Conservation (phyloP, 1,140 invertebrate species). For the Sipha flava region DNA sequence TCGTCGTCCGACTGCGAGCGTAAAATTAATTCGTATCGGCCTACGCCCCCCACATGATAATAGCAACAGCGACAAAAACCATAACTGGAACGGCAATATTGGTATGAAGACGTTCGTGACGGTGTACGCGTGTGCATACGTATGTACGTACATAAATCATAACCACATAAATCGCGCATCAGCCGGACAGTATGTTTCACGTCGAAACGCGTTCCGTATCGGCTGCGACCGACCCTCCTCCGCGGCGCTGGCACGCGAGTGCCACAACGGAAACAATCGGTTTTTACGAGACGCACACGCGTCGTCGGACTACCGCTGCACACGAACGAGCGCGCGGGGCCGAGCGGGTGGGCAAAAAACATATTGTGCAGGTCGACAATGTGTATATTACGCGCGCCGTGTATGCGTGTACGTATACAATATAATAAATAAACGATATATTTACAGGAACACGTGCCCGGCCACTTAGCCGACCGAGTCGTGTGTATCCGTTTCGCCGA, state of each 20-base stretch:
- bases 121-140: too few relatives aligned
- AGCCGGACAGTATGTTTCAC: too few relatives aligned
- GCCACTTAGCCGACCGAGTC: conserved; percentile 28
- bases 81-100: too few relatives aligned
- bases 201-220: too few relatives aligned
- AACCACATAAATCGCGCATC: too few relatives aligned
- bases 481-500: conserved; percentile 24
- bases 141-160: too few relatives aligned
- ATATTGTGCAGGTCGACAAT: conserved; percentile 23
- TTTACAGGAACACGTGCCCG: conserved; percentile 21
- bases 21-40: too few relatives aligned
- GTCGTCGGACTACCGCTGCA: not conserved
- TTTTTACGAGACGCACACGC: conserved; percentile 6
- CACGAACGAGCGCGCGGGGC: not conserved
- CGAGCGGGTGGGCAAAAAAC: not conserved
- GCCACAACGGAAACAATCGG: not conserved
- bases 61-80: too few relatives aligned
- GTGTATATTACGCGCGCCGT: not conserved
- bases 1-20: too few relatives aligned
- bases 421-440: conserved; percentile 25
- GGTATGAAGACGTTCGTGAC: too few relatives aligned
- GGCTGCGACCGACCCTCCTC: not conserved
- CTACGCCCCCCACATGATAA: too few relatives aligned
- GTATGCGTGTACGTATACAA: not conserved
- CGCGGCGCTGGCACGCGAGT: not conserved